Base-by-base conservation (phyloP, 2,888 invertebrate genomes). In the Morpho helenor region DNA sequence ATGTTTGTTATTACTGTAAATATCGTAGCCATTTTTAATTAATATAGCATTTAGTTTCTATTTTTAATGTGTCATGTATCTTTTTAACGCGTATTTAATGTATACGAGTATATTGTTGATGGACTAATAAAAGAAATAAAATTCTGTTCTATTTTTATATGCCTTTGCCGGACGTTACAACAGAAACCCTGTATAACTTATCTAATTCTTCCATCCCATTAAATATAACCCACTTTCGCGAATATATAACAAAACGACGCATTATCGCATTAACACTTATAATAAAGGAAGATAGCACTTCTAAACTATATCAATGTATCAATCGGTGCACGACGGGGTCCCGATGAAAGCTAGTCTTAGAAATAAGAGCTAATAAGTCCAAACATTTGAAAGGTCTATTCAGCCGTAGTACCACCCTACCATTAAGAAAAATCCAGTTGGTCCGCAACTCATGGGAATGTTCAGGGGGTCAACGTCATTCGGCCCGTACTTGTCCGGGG, bases 401-500 rank as follows among this genome's bases (percentile, higher is more conserved):
- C 80, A 85, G 73, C 74, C 73, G 79, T 77, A 78, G 79, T 79
- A 79, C 79, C 79, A 82, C 85, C 86, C 84, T 79, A 78, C 79
- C 80, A 82, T 82, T 82, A 79, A 82, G 81, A 82, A 77, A 74
- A 82, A 87, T 88, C 89, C 87, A 82, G 89, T 89, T 83, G 83
- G 76, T 62, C 70, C 73, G 74, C 83, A 75, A 75, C 73, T 79
- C 74, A 82, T 89, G 88, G 87, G 89, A 89, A 89, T 87, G 80
- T 74, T 81, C 84, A 77, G 84, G 85, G 87, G 89, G 89, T 90
- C 89, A 90, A 89, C 88, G 89, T 80, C 87, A 88, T 87, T 83
- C 84, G 87, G 57, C 9, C 56, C 50, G 58, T 87, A 88, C 89
- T 88, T 85, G 88, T 87, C 84, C 78, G 77, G 83, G 71, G 82